Base-by-base conservation (phyloP, 2,113 vertebrate species). In the Pteruthius melanotis region DNA sequence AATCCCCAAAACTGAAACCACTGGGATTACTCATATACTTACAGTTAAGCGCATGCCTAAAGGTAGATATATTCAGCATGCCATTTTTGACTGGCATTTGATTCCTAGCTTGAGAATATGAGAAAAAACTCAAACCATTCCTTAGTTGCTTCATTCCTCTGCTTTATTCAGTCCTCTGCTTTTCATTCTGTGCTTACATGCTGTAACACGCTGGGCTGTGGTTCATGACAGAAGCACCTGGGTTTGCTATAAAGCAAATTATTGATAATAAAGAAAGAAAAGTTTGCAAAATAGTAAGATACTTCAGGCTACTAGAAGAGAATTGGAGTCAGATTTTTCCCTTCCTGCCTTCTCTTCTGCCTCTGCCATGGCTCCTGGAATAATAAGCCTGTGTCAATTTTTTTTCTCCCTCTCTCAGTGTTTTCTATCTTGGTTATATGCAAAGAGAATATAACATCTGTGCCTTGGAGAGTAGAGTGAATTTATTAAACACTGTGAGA, bases 41-140 rank as follows among this genome's bases (percentile, higher is more conserved):
- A 95, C 94, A 96, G 94, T 97, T 96, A 93, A 97, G 94, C 93
- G 92, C 93, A 96, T 96, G 95, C 95, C 95, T 97, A 97, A 96
- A 97, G 94, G 93, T 96, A 96, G 94, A 93, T 96, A 87, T 35
- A 83, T 89, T 94, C 95, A 88, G 78, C 54, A 21, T 90, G 91
- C 71, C 23, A 49, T 37, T 81, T 96, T 42, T 94, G 90, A 94
- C 91, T 95, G 77, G 82, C 2, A 0, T 87, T 94, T 94, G 66
- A 96, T 79, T 95, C 74, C 47, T 95, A 88, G 82, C 78, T 85
- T 42, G 94, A 97, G 82, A 97, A 69, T 85, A 87, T 21, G 42
- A 37, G 53, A 3, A 3, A 61, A 50, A 77, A 72, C 20, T n/a
- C 56, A 70, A 68, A 19, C 11, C 8, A 26, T 30, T 57, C 70